Evolutionary conservation across 2,113 vertebrate genomes (phyloP).

Genomic region (Litocranius walleri): DNA sequence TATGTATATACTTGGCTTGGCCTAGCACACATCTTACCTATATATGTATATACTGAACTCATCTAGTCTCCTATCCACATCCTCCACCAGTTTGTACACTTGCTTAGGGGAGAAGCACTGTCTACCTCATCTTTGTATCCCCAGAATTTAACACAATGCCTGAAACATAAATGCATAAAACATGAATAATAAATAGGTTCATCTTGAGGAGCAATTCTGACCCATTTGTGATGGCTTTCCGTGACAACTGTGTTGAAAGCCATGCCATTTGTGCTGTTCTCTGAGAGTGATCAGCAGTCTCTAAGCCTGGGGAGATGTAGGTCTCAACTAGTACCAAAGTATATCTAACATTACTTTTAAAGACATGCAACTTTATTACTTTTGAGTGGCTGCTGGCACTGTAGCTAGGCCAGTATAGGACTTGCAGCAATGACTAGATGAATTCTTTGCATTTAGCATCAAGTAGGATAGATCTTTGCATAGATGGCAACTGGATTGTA

Average conservation of each 20-base stretch:
- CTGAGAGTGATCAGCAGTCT: background rate
- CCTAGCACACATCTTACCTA: background rate
- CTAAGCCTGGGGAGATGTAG: background rate
- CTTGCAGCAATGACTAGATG: background rate
- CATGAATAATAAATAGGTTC: background rate
- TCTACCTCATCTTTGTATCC: background rate
- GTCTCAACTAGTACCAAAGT: background rate
- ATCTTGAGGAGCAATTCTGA: background rate
- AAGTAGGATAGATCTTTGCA: background rate
- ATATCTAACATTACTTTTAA: background rate
- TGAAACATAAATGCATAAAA: background rate
- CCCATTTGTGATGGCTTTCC: background rate
- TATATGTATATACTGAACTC: background rate
- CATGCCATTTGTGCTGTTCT: no score
- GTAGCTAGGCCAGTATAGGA: background rate
- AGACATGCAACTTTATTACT: background rate
- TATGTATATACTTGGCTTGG: background rate
- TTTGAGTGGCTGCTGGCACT: background rate
- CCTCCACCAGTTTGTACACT: background rate
- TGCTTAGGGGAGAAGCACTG: rapidly evolving
- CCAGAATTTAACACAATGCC: background rate
- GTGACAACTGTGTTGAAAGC: background rate
- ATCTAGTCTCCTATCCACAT: background rate
- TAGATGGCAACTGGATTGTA: background rate
- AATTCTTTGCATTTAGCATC: background rate